These are phyloP conservation scores for Spinibarbus caldwelli DNA, from an alignment of 2,797 vertebrate genomes.

Conservation along the genomic window DNA sequence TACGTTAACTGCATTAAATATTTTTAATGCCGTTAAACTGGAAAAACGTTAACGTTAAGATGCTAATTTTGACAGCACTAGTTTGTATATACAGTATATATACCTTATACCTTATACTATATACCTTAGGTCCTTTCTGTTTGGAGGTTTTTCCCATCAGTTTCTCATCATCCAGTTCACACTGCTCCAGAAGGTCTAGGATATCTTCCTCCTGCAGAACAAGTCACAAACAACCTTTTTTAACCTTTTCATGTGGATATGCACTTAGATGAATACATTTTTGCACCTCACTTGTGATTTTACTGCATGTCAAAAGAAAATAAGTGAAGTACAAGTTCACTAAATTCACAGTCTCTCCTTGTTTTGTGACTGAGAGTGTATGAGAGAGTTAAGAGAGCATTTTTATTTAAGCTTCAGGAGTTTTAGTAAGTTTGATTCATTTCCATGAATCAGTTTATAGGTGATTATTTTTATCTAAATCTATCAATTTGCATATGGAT, in stretches of 20 bases:
- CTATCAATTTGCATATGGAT: background rate
- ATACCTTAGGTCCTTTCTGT: slow-evolving; percentile 81
- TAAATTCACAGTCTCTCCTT: background rate
- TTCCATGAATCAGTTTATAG: background rate
- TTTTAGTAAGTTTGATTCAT: background rate
- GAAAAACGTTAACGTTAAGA: no score
- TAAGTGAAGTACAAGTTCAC: background rate
- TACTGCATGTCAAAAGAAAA: background rate
- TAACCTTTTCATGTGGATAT: background rate
- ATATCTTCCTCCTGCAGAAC: slow-evolving; percentile 92
- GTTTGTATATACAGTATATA: no score
- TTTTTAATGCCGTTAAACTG: no score
- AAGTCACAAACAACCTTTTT: background rate
- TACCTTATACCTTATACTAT: no score
- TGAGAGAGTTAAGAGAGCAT: background rate
- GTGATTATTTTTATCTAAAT: background rate
- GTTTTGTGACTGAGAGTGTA: background rate
- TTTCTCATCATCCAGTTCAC: slow-evolving; percentile 97
- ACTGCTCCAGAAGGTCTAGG: slow-evolving; percentile 95
- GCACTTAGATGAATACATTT: background rate
- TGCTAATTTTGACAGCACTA: no score
- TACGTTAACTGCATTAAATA: no score
- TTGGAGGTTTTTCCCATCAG: slow-evolving; percentile 82
- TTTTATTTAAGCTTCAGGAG: background rate
- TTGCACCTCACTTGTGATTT: background rate